A percentile compares a stretch with the other conserved stretches of the same genome.
Conservation (phyloP, 2,113 vertebrate species). For the Amazona vittata region DNA sequence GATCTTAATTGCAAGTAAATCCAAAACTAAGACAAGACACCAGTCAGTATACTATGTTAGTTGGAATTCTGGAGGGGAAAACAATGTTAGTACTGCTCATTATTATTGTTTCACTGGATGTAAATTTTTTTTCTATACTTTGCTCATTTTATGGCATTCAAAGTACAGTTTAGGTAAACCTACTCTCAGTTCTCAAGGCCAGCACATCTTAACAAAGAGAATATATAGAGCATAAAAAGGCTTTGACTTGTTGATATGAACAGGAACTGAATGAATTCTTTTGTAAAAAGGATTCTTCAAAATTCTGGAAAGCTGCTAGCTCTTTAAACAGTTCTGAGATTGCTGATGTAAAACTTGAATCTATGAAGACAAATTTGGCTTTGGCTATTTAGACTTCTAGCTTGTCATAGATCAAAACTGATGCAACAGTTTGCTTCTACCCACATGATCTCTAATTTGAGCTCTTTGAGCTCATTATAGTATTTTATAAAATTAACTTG, state of each 20-base stretch:
- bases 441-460: neutral
- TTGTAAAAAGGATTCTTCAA: neutral
- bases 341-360: neutral
- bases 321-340: neutral
- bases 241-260: neutral
- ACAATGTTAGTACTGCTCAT: fast-evolving
- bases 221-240: neutral
- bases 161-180: neutral
- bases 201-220: neutral
- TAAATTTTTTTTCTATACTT: neutral
- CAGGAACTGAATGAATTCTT: neutral
- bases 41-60: neutral
- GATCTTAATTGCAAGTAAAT: neutral
- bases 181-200: neutral
- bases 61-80: neutral
- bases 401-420: neutral
- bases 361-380: neutral
- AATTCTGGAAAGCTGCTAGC: neutral
- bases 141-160: fast-evolving
- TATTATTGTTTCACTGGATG: neutral
- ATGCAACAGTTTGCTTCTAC: neutral
- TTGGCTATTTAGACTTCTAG: neutral
- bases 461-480: neutral
- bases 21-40: neutral
- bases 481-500: neutral